Evolutionary conservation across 2,797 vertebrate genomes (phyloP).

Genomic region (Pelochelys cantorii): DNA sequence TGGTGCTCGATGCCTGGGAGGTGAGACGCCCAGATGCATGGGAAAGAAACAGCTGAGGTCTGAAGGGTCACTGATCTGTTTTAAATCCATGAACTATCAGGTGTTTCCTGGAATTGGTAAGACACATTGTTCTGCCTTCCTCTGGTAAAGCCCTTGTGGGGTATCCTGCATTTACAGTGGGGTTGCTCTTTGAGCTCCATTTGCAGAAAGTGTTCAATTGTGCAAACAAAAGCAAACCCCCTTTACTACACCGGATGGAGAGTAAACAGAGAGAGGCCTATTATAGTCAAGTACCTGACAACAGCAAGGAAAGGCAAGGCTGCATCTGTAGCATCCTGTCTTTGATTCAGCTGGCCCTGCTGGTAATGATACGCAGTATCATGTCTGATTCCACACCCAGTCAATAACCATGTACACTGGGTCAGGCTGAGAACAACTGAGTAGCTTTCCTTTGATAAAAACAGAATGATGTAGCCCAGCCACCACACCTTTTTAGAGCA

Average conservation of each 20-base stretch:
- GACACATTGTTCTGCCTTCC: neutral
- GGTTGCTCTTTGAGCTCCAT: neutral
- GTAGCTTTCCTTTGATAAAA: too few species aligned
- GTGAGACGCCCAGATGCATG: neutral
- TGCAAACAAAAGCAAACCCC: neutral
- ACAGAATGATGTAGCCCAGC: neutral
- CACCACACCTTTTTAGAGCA: neutral
- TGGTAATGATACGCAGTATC: neutral
- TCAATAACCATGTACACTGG: neutral
- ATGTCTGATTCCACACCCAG: neutral
- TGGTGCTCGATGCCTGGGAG: neutral
- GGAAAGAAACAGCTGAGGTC: neutral
- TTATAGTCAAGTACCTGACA: neutral
- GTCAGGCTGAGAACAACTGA: neutral
- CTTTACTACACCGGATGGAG: neutral
- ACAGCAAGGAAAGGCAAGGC: neutral
- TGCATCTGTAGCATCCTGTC: neutral
- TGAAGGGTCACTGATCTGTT: neutral
- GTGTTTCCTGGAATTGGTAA: neutral
- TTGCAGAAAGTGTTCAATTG: neutral
- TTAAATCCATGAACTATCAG: neutral
- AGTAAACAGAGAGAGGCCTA: neutral
- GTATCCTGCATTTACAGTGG: neutral
- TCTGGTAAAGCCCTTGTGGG: neutral
- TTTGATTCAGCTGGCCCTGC: neutral